Conservation (phyloP, 2,888 invertebrate species). For the Caenorhabditis sp. region DNA sequence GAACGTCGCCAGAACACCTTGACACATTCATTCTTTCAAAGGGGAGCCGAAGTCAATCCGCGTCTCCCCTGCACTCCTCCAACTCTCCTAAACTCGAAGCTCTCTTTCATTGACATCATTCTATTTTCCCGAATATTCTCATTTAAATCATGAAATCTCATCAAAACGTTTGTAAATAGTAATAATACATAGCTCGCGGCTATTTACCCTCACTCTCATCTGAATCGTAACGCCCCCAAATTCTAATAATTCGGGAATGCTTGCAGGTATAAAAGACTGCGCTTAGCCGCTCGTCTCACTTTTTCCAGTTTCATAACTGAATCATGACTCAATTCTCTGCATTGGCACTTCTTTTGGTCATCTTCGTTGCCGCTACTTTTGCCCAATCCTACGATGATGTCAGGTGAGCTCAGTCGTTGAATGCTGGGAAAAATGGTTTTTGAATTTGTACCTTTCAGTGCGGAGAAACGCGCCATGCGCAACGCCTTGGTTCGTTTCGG, state of each 20-base stretch:
- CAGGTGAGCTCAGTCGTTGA: constrained; percentile 36
- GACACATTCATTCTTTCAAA: constrained; percentile 40
- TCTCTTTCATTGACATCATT: constrained; percentile 49
- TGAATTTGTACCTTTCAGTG: constrained; percentile 58
- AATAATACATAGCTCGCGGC: constrained; percentile 49
- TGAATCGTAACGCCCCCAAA: constrained; percentile 18
- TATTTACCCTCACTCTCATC: constrained; percentile 48
- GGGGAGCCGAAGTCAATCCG: too few relatives aligned
- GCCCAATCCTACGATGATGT: constrained; percentile 66
- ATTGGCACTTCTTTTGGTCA: constrained; percentile 55
- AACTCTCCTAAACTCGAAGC: neutral
- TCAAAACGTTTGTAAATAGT: constrained; percentile 53
- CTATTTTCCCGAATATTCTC: constrained; percentile 30
- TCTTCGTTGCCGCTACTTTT: constrained; percentile 56
- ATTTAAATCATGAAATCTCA: constrained; percentile 37
- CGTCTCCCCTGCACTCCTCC: neutral
- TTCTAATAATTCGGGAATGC: constrained; percentile 26
- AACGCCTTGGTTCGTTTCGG: constrained; percentile 79
- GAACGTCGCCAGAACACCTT: constrained; percentile 60
- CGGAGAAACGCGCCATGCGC: constrained; percentile 78
- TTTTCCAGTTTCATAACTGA: constrained; percentile 56
- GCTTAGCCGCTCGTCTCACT: constrained; percentile 50
- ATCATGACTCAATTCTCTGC: constrained; percentile 59
- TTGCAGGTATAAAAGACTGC: constrained; percentile 65
- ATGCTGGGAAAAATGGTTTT: neutral